phyloP scores from a whole-genome alignment of 2,113 vertebrate genomes.

The Turdus rufiventris region DNA sequence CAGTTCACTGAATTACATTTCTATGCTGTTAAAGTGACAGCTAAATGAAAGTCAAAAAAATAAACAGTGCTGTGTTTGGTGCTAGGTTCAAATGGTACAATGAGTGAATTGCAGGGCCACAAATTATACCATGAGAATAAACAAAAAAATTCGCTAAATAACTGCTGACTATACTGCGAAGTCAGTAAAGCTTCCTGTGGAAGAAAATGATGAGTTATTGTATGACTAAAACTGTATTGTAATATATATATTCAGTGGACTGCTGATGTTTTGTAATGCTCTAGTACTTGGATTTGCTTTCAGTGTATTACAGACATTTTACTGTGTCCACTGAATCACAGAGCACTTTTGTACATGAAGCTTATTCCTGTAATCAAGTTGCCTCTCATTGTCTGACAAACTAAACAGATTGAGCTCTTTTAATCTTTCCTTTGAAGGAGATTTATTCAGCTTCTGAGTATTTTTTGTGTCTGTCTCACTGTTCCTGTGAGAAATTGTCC shows the following conservation, averaged over 20 bases:
- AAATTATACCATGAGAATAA: not conserved
- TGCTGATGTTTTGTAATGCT: not conserved
- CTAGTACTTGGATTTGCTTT: not conserved
- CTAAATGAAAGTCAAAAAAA: not conserved
- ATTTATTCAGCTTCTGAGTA: not conserved
- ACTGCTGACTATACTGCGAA: fast-evolving
- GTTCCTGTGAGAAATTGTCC: not conserved
- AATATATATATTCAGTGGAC: not conserved
- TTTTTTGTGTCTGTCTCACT: not conserved
- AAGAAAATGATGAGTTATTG: not conserved
- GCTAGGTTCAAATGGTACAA: not conserved
- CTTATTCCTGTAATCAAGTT: constrained; percentile 27
- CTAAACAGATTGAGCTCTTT: constrained; percentile 8
- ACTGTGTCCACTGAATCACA: not conserved
- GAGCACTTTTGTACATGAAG: not conserved
- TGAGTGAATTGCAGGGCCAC: not conserved
- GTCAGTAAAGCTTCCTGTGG: not conserved
- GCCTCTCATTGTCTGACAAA: not conserved
- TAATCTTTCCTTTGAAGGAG: not conserved
- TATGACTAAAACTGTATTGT: not conserved
- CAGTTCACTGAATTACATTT: constrained; percentile 10
- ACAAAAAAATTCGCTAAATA: not conserved
- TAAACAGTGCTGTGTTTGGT: not conserved
- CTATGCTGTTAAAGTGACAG: not conserved
- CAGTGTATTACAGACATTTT: not conserved